Base-by-base conservation (phyloP, 1,140 invertebrate species). In the Drosophila ogumai region DNA sequence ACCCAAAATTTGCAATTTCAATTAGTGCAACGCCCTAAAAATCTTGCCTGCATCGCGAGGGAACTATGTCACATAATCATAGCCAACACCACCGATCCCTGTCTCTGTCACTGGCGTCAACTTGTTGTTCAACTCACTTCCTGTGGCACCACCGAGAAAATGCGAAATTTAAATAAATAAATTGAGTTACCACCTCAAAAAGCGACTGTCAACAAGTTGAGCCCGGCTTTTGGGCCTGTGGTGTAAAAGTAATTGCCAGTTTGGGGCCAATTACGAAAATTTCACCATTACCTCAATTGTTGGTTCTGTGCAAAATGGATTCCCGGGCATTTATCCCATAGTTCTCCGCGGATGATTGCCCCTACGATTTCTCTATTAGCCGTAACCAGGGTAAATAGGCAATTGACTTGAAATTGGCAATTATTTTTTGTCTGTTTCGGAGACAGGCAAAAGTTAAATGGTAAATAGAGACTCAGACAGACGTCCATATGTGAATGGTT, bases 381-480 rank as follows among this genome's bases (percentile, higher is more conserved):
- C 82, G 69, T 90, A 90, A 90, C 66, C 86, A 90, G 85, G 78
- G 86, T 90, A 90, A 90, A 90, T 79, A 90, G 85, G 81, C 85
- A 90, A 90, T 90, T 90, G 85, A 90, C 85, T 90, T 81, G 81
- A 90, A 90, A 90, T 90, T 90, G 85, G 81, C 85, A 90, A 90
- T 90, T 90, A 88, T 88, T 75, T 88, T 87, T 80, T 75, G 71
- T 60, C 58, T 65, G 41, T 58, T 66, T 78, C 34, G 47, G 75
- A 57, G 63, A 63, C 71, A 74, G 65, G 49, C 81, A 41, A 84
- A 76, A 77, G 56, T 59, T 69, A 73, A 79, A 84, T 74, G 71
- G 55, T 59, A 76, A 75, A 44, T 71, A 71, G 57, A 65, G 57
- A 36, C 41, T 31, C 58, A 75, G 75, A 60, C 71, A 76, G 72